Base-by-base conservation (phyloP, 2,797 vertebrate genomes). In the Chelonia mydas region DNA sequence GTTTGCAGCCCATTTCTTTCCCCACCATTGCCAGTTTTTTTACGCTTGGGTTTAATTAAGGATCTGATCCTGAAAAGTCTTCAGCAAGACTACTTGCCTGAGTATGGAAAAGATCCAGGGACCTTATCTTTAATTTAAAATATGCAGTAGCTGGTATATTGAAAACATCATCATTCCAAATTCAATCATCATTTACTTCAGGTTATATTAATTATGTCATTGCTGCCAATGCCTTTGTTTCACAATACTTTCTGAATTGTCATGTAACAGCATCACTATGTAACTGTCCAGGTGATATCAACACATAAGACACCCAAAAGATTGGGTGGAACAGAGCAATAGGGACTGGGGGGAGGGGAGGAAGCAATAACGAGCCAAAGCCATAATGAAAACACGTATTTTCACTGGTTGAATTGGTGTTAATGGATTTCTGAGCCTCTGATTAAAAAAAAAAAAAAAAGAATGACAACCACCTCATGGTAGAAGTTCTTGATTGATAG, bases 91-190 rank as follows among this genome's bases (percentile, higher is more conserved):
- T 53, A 1, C 3, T 87, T 1, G 4, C 8, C 45, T 10, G 33
- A n/a, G 61, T 76, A 76, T 80, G 89, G n/a, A 81, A 28, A 31
- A 47, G 55, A 59, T 31, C 28, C 37, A 84, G 49, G 28, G 7
- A 31, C 11, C 50, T 65, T 57, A 31, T 51, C 57, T 78, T 85
- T 81, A 80, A 82, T 81, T 37, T 49, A 13, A 92, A 82, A 84
- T 25, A 86, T 9, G 51, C 12, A 57, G 83, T 47, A 78, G 47
- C 77, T 85, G 49, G 31, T 25, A 45, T 49, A 84, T 4, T 59
- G 54, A 91, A 92, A 89, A 41, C 5, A 81, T 74, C 65, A 23
- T 74, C 77, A 27, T 47, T 80, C 54, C 72, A 74, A 91, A 93
- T 77, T 93, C 81, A 72, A 0, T 19, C 77, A 82, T 55, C 41